Evolutionary conservation across 2,797 vertebrate species (phyloP).

Genomic region (Odontamblyopus lacepedii): DNA sequence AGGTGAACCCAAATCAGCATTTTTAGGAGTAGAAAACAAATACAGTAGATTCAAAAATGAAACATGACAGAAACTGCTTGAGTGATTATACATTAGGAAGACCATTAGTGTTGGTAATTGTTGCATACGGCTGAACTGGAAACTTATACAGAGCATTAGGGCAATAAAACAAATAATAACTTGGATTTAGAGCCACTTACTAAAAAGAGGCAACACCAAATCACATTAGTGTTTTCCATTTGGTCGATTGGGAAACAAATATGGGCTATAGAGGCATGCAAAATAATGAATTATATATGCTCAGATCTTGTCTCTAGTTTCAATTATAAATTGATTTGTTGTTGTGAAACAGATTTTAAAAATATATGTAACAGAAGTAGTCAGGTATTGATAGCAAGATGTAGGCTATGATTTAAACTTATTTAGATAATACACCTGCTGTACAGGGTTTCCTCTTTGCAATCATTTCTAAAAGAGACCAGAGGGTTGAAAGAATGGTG

Average conservation of each 20-base stretch:
- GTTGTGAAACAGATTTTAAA: neutral
- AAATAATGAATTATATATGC: neutral
- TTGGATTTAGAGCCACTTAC: neutral
- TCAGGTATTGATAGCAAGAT: neutral
- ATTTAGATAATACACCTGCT: neutral
- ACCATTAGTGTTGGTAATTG: neutral
- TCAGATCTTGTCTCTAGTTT: neutral
- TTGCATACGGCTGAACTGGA: neutral
- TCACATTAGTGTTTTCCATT: neutral
- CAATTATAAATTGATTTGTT: neutral
- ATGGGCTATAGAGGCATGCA: neutral
- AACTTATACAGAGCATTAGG: neutral
- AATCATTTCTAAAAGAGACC: neutral
- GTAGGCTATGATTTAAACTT: neutral
- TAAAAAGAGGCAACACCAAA: neutral
- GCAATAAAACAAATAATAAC: neutral
- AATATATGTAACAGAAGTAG: neutral
- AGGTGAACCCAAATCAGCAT: constrained; percentile 16
- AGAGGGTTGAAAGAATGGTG: neutral
- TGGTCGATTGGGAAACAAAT: neutral
- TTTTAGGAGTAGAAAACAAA: neutral
- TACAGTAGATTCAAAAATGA: neutral
- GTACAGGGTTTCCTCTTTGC: neutral
- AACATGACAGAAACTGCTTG: neutral
- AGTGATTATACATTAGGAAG: neutral